A percentile compares a stretch with the other conserved stretches of the same genome.
phyloP scores from a whole-genome alignment of 2,888 invertebrate genomes.

The Tetropium fuscum region DNA sequence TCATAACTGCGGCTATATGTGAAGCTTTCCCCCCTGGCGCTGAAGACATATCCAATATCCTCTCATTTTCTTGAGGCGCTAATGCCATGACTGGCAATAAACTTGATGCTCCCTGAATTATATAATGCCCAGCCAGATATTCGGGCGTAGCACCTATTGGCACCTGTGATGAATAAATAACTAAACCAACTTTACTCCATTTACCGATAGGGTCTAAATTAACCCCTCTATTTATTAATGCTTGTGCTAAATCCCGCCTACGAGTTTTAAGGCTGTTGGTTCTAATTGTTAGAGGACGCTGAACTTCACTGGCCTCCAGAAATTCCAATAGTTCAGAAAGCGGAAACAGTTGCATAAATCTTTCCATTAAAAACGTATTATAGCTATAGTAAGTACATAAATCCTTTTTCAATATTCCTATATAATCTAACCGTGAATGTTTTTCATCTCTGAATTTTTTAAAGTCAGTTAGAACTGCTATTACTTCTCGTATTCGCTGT shows the following conservation, averaged over 20 bases:
- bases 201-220: conserved; percentile 98
- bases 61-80: conserved; percentile 95
- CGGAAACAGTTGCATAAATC: conserved; percentile 90
- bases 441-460: conserved; percentile 75
- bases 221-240: conserved; percentile 95
- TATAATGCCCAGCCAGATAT: conserved; percentile 79
- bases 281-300: conserved; percentile 94
- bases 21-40: conserved; percentile 99
- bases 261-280: conserved; percentile 96
- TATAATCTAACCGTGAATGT: conserved; percentile 85
- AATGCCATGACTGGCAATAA: conserved; percentile 98
- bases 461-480: conserved; percentile 85
- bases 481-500: conserved; percentile 89
- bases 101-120: conserved; percentile 79
- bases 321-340: conserved; percentile 90
- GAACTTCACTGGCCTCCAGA: conserved; percentile 95
- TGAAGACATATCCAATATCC: conserved; percentile 95
- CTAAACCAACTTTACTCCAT: conserved; percentile 98
- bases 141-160: conserved; percentile 99
- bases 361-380: conserved; percentile 94
- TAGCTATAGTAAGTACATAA: conserved; percentile 97
- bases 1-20: conserved; percentile 98
- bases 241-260: conserved; percentile 91
- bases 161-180: conserved; percentile 95
- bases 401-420: conserved; percentile 83